Conservation (phyloP, 2,113 vertebrate genomes). For the Lepidothrix coronata region DNA sequence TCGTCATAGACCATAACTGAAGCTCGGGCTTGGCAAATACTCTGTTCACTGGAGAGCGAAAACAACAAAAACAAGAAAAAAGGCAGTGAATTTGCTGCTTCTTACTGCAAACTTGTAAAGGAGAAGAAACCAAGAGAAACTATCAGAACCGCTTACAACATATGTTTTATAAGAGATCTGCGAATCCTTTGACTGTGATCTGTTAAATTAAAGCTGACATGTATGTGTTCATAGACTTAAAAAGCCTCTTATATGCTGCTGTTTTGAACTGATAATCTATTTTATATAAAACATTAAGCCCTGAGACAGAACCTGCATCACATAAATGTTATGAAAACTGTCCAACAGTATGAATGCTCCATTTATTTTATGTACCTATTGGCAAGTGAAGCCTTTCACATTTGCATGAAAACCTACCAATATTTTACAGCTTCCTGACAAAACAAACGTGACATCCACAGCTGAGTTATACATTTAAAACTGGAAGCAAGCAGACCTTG, state of each 20-base stretch:
- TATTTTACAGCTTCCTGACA: conserved; percentile 20
- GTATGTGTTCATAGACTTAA: background rate
- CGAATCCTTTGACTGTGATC: background rate
- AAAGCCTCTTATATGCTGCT: background rate
- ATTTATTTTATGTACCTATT: conserved; percentile 29
- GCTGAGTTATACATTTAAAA: conserved; percentile 1
- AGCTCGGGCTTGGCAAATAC: conserved; percentile 98
- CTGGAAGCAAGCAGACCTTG: background rate
- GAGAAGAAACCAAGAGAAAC: background rate
- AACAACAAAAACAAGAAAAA: background rate
- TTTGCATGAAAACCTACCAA: background rate
- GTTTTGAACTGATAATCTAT: background rate
- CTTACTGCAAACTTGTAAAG: background rate
- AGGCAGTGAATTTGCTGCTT: background rate
- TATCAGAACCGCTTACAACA: background rate
- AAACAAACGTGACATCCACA: conserved; percentile 1
- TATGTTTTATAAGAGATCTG: background rate
- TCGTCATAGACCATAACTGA: conserved; percentile 99
- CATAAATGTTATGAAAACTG: background rate
- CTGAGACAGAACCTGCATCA: background rate
- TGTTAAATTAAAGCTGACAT: conserved; percentile 17
- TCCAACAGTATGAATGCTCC: background rate
- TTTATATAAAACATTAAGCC: background rate
- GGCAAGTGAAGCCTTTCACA: background rate
- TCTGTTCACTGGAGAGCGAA: conserved; percentile 88